phyloP scores from a whole-genome alignment of 2,113 vertebrate species.

The Cottus gobio region DNA sequence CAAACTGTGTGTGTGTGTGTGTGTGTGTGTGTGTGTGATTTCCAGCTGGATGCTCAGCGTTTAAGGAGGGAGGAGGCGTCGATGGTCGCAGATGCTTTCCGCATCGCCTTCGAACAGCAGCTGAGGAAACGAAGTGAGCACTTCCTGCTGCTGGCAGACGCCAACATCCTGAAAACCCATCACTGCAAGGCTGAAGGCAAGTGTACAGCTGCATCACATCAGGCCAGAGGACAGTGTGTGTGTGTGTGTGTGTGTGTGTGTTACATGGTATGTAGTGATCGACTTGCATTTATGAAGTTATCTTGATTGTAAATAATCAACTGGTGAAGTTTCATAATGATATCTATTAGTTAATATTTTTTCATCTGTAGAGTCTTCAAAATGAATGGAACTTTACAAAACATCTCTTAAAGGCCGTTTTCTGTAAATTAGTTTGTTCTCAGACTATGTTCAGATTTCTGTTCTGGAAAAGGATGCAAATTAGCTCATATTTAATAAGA shows the following conservation, averaged over 20 bases:
- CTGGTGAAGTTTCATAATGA: neutral
- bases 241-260: too few relatives aligned
- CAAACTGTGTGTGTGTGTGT: too few relatives aligned
- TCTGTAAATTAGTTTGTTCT: too few relatives aligned
- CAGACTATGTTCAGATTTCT: too few relatives aligned
- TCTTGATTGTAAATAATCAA: neutral
- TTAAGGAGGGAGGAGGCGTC: constrained; percentile 89
- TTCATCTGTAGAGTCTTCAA: neutral
- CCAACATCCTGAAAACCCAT: constrained; percentile 75
- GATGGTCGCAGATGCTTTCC: constrained; percentile 91
- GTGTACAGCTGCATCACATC: too few relatives aligned
- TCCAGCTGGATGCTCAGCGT: constrained; percentile 85
- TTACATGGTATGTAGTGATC: too few relatives aligned
- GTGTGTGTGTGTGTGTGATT: constrained; percentile 23
- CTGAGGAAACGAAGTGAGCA: constrained; percentile 89
- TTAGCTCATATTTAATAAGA: too few relatives aligned
- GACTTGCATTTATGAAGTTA: too few relatives aligned
- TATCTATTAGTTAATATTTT: neutral
- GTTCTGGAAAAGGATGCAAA: too few relatives aligned
- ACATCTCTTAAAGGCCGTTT: too few relatives aligned
- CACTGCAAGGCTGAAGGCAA: constrained; percentile 68
- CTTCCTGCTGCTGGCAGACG: constrained; percentile 83
- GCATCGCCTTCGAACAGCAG: constrained; percentile 94
- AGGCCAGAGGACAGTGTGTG: too few relatives aligned
- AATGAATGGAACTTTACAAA: neutral